Percentiles rank a stretch among this genome's conserved stretches.
These are phyloP conservation scores for Stichopus horrens DNA, from an alignment of 53 echinoderm and acorn worm genomes.

Conservation along the genomic window DNA sequence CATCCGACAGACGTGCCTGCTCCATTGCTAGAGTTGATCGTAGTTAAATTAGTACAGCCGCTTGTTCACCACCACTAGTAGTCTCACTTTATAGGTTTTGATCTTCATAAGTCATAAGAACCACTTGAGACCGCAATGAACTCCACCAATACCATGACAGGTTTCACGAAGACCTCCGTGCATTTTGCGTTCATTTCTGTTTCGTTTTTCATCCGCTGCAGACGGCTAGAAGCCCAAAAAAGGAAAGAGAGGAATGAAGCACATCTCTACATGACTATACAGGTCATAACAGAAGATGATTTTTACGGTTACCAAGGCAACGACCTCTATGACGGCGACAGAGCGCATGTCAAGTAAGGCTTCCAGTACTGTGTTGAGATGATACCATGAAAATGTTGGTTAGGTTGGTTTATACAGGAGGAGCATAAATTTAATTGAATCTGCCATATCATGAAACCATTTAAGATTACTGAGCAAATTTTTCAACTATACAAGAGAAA, in stretches of 20 bases:
- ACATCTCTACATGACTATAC: slow-evolving; percentile 93
- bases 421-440: too few relatives aligned
- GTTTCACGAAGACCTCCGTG: not conserved
- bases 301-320: slow-evolving; percentile 98
- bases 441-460: too few relatives aligned
- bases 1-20: too few relatives aligned
- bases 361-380: not conserved
- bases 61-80: not conserved
- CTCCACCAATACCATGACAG: not conserved
- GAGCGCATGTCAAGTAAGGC: slow-evolving; percentile 66
- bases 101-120: not conserved
- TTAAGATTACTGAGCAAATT: too few relatives aligned
- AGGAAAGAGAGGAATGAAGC: slow-evolving; percentile 95
- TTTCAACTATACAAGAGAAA: too few relatives aligned
- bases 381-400: too few relatives aligned
- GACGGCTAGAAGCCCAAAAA: slow-evolving; percentile 91
- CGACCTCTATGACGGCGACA: slow-evolving; percentile 88
- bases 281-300: slow-evolving; percentile 87
- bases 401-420: too few relatives aligned
- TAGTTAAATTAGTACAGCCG: too few relatives aligned
- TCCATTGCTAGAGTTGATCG: too few relatives aligned
- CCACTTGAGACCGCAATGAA: too few relatives aligned
- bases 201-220: slow-evolving; percentile 36
- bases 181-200: not conserved
- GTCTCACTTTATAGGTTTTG: not conserved